A percentile compares a stretch with the other conserved stretches of the same genome.
These are phyloP conservation scores for Sogatella furcifera DNA, from an alignment of 1,140 invertebrate genomes.

Conservation along the genomic window DNA sequence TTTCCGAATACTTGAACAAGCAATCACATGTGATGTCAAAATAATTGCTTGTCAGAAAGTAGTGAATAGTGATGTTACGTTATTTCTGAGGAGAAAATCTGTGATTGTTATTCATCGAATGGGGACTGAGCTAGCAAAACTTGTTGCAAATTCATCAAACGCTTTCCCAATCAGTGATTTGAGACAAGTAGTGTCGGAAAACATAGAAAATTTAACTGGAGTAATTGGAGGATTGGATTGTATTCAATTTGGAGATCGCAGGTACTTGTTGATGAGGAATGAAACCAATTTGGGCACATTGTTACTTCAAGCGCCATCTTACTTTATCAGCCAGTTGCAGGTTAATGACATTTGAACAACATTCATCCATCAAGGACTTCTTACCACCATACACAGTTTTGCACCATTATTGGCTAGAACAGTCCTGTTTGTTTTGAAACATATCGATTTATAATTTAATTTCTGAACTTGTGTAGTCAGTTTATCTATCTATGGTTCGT, in stretches of 20 bases:
- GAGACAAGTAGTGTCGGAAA: background rate
- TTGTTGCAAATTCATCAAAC: background rate
- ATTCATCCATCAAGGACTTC: background rate
- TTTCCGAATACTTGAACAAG: background rate
- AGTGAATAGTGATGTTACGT: conserved; percentile 1
- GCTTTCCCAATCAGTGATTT: conserved; percentile 1
- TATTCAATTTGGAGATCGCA: background rate
- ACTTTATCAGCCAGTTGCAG: background rate
- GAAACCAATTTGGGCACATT: background rate
- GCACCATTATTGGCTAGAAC: background rate
- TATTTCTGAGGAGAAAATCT: conserved; percentile 5
- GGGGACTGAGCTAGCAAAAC: conserved; percentile 6
- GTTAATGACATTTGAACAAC: background rate
- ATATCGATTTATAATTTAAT: background rate
- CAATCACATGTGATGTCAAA: background rate
- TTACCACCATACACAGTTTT: background rate
- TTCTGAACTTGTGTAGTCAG: background rate
- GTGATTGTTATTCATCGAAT: conserved; percentile 7
- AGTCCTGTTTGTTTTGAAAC: background rate
- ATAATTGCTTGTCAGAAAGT: conserved; percentile 12
- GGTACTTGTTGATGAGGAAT: background rate
- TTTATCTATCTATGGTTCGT: background rate
- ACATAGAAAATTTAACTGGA: background rate
- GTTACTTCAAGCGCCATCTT: background rate
- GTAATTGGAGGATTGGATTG: background rate